Conservation (phyloP, 2,113 vertebrate species). For the Bubo bubo region DNA sequence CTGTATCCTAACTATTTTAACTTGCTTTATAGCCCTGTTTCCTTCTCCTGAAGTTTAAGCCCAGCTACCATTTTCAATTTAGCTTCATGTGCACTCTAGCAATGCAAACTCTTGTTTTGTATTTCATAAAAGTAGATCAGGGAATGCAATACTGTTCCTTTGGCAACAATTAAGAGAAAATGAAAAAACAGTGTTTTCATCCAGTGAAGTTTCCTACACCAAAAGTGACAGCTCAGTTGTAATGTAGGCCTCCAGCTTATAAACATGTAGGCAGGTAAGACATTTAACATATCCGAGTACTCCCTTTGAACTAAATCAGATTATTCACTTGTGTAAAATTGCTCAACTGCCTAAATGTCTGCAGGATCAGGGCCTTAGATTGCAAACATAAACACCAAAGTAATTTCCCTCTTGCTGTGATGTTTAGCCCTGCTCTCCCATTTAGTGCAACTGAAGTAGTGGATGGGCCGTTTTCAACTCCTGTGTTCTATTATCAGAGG, state of each 20-base stretch:
- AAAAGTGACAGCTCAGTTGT: neutral
- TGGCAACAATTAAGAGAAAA: slow-evolving; percentile 42
- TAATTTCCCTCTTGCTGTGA: slow-evolving; percentile 71
- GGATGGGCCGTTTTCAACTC: slow-evolving; percentile 4
- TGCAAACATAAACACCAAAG: slow-evolving; percentile 49
- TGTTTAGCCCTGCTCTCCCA: slow-evolving; percentile 40
- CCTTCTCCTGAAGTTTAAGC: neutral
- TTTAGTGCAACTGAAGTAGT: slow-evolving; percentile 43
- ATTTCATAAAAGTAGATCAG: slow-evolving; percentile 25
- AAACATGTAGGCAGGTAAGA: slow-evolving; percentile 19
- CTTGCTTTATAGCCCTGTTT: neutral
- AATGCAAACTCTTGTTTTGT: slow-evolving; percentile 29
- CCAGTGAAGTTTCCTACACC: neutral
- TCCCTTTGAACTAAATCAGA: slow-evolving; percentile 63
- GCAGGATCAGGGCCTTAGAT: slow-evolving; percentile 33
- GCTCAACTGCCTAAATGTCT: slow-evolving; percentile 42
- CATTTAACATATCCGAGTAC: slow-evolving; percentile 34
- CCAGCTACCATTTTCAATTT: slow-evolving; percentile 38
- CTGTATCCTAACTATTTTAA: neutral
- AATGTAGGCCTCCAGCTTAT: slow-evolving; percentile 15
- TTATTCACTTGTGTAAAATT: slow-evolving; percentile 65
- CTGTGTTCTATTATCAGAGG: slow-evolving; percentile 16
- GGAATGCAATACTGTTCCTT: slow-evolving; percentile 42
- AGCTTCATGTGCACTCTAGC: slow-evolving; percentile 25
- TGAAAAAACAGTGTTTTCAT: neutral